A percentile compares a stretch with the other conserved stretches of the same genome.
phyloP scores from a whole-genome alignment of 2,888 invertebrate species.

The Andrena bucephala region DNA sequence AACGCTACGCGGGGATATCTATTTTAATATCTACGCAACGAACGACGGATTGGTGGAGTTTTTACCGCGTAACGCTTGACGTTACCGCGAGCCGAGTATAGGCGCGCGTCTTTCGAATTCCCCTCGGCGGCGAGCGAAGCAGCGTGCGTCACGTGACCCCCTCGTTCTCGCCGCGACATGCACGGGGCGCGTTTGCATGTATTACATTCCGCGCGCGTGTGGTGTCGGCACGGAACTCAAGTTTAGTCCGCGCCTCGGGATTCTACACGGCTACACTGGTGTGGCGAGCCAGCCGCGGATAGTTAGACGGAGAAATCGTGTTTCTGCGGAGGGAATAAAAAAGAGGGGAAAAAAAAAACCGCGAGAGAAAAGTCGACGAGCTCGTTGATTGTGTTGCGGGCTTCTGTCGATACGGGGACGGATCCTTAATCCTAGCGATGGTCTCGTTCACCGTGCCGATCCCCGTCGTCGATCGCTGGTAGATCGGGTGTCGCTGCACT shows the following conservation, averaged over 20 bases:
- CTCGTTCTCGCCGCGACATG: conserved; percentile 51
- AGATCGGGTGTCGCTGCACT: conserved; percentile 52
- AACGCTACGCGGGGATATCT: neutral
- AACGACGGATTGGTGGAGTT: neutral
- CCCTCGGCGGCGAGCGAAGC: conserved; percentile 15
- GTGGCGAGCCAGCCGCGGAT: conserved; percentile 38
- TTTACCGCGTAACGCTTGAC: neutral
- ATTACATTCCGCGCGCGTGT: conserved; percentile 61
- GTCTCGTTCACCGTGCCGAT: conserved; percentile 49
- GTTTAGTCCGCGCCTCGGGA: conserved; percentile 69
- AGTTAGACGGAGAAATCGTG: conserved; percentile 47
- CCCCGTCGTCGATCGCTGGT: conserved; percentile 39
- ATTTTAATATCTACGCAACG: neutral
- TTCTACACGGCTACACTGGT: conserved; percentile 60
- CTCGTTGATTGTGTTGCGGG: conserved; percentile 20
- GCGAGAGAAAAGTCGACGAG: neutral
- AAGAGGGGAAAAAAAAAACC: neutral
- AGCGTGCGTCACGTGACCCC: conserved; percentile 66
- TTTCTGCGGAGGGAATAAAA: neutral
- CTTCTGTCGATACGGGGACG: conserved; percentile 10
- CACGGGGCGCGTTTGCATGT: conserved; percentile 61
- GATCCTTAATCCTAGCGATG: conserved; percentile 33
- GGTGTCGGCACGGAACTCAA: conserved; percentile 58
- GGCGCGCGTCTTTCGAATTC: conserved; percentile 35
- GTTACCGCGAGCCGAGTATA: neutral